A percentile compares a stretch with the other conserved stretches of the same genome.
phyloP scores from a whole-genome alignment of 2,888 invertebrate species.

The Drosophila fulvimacula region DNA sequence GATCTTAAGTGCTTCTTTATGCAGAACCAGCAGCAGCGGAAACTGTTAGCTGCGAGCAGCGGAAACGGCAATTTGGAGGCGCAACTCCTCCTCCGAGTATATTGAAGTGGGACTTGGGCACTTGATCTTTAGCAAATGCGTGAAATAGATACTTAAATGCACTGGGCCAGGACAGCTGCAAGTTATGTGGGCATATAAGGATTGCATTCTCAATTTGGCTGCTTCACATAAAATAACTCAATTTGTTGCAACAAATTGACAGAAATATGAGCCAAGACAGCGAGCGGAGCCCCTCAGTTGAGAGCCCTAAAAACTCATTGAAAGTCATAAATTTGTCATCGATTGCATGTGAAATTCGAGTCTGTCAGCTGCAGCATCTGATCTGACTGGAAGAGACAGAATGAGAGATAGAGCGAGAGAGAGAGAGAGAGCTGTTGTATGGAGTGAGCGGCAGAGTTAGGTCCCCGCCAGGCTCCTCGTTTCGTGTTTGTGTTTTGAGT shows the following conservation, averaged over 20 bases:
- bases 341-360: constrained; percentile 79
- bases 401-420: background rate
- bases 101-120: constrained; percentile 63
- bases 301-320: constrained; percentile 48
- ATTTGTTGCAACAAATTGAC: constrained; percentile 76
- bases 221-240: constrained; percentile 61
- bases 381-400: constrained; percentile 8
- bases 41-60: constrained; percentile 25
- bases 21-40: constrained; percentile 29
- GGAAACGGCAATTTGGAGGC: constrained; percentile 45
- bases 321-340: constrained; percentile 79
- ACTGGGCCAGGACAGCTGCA: constrained; percentile 45
- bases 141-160: constrained; percentile 73
- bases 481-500: constrained; percentile 39
- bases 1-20: constrained; percentile 13
- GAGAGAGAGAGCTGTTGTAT: background rate
- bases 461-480: constrained; percentile 1
- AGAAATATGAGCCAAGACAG: constrained; percentile 68
- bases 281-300: constrained; percentile 16
- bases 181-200: constrained; percentile 31
- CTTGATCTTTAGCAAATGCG: constrained; percentile 73
- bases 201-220: constrained; percentile 27
- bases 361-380: constrained; percentile 43
- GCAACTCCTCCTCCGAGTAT: background rate
- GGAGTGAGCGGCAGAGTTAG: constrained; percentile 4